Conservation (phyloP, 2,888 invertebrate species). For the Fragum fragum region DNA sequence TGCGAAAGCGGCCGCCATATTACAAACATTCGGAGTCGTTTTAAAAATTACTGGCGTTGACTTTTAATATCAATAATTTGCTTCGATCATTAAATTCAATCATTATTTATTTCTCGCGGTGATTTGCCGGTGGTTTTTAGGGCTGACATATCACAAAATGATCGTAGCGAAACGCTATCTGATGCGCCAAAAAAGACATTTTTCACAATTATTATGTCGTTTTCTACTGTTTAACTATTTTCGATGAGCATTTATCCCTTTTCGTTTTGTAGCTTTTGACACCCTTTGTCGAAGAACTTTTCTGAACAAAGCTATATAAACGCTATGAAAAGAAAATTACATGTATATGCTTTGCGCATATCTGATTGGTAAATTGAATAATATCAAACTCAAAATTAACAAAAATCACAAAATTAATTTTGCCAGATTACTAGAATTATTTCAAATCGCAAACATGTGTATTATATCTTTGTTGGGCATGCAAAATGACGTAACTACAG, state of each 20-base stretch:
- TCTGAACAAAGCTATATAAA: too few relatives aligned
- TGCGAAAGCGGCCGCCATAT: conserved; percentile 31
- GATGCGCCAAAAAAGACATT: conserved; percentile 23
- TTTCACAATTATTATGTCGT: conserved; percentile 35
- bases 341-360: too few relatives aligned
- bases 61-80: conserved; percentile 33
- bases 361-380: too few relatives aligned
- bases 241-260: conserved; percentile 8
- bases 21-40: conserved; percentile 20
- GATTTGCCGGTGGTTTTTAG: conserved; percentile 17
- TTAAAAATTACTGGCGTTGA: conserved; percentile 18
- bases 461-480: too few relatives aligned
- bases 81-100: conserved; percentile 32
- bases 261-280: neutral
- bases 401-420: too few relatives aligned
- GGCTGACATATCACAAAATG: conserved; percentile 25
- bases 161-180: conserved; percentile 18
- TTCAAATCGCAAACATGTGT: too few relatives aligned
- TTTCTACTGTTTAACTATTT: conserved; percentile 22
- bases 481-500: too few relatives aligned
- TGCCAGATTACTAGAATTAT: too few relatives aligned
- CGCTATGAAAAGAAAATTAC: too few relatives aligned
- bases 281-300: too few relatives aligned
- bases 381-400: too few relatives aligned
- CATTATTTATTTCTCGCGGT: conserved; percentile 25